Evolutionary conservation across 2,113 vertebrate genomes (phyloP), one percentile per base, ranked within the genome.

Genomic region (Osmerus eperlanus): DNA sequence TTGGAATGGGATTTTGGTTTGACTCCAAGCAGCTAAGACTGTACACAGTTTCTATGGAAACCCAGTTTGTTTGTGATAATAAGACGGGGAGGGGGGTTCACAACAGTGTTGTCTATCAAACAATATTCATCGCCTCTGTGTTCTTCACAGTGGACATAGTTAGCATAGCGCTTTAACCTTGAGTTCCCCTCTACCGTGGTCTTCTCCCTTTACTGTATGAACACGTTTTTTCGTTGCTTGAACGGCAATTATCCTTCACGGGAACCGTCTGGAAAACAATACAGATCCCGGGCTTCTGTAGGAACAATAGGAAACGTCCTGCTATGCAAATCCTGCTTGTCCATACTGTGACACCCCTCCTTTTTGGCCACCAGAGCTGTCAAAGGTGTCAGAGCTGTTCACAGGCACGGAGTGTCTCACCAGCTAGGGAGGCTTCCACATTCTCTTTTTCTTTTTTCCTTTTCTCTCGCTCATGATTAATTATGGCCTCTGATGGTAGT

Each of bases 341-440:
- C 86, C 86, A 83, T 79, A 81, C 85, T 89, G 81, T 90, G 91
- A 92, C 92, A 92, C 90, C 84, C 89, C 87, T 91, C 82, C 83
- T 86, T 87, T 89, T 89, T 91, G 91, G 89, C 90, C 88, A 89
- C 79, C 75, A 78, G 87, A 90, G 86, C 87, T 88, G 87, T 89
- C 90, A 91, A 90, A 90, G 87, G 88, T 91, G 90, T 90, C 91
- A 88, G 88, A 85, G 87, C 86, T 90, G 89, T 93, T 93, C 92
- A 91, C 92, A 92, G 91, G 90, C 91, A 93, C 91, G 88, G 89
- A 85, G 84, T 91, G 91, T 90, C 89, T 92, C 90, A 87, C 89
- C 87, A 85, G 89, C 89, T 87, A 90, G 89, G 89, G 90, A 88
- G 86, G 84, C 89, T 91, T 90, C 91, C 87, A 91, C 88, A 85